These are phyloP conservation scores for Melinaea marsaeus DNA, from an alignment of 2,888 invertebrate genomes.

Conservation along the genomic window DNA sequence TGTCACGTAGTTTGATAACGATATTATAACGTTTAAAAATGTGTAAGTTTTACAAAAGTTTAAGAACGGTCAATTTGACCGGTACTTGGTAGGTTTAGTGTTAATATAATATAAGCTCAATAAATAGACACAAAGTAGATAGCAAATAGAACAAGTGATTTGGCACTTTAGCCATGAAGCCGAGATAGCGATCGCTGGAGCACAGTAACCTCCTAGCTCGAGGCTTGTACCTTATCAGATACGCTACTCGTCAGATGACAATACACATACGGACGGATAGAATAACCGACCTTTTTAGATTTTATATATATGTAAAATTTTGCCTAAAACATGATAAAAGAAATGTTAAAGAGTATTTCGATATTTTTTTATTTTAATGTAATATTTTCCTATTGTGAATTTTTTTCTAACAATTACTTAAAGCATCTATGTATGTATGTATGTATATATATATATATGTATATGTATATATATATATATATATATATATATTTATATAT, in stretches of 20 bases:
- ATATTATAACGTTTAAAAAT: no score
- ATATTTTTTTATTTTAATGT: no score
- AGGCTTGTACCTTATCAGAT: constrained; percentile 34
- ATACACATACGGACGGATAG: constrained; percentile 21
- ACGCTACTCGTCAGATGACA: constrained; percentile 34
- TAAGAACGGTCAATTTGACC: no score
- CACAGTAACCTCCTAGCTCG: constrained; percentile 35
- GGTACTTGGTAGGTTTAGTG: not conserved
- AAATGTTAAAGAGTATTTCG: not conserved
- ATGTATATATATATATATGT: no score
- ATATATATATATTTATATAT: no score
- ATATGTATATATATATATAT: no score
- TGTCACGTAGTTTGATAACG: no score
- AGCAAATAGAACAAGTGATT: constrained; percentile 35
- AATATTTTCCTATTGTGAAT: no score
- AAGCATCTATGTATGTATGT: no score
- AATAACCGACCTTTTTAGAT: not conserved
- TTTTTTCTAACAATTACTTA: no score
- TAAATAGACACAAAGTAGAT: constrained; percentile 11
- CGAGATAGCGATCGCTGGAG: constrained; percentile 31
- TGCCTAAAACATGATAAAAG: not conserved
- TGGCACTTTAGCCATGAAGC: constrained; percentile 32
- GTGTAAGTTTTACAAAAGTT: no score
- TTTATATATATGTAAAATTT: not conserved
- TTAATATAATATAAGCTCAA: not conserved